phyloP scores from a whole-genome alignment of 1,140 invertebrate genomes.

The Eueides isabella region DNA sequence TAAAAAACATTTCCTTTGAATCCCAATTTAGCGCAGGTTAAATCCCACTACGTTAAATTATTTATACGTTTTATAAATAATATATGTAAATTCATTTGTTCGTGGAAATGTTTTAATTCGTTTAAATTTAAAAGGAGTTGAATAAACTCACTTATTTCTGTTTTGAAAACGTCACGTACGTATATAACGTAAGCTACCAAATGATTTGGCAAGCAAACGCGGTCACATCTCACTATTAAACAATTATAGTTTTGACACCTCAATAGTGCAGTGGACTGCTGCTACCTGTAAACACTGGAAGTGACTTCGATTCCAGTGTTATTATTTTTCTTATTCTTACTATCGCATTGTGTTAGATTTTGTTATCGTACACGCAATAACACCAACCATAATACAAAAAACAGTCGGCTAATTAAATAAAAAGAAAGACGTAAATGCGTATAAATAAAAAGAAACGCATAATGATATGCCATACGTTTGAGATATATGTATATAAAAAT shows the following conservation, averaged over 20 bases:
- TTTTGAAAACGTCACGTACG: constrained; percentile 82
- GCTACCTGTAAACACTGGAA: neutral
- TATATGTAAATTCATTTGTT: neutral
- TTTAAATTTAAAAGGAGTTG: constrained; percentile 18
- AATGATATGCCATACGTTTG: no score
- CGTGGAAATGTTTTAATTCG: neutral
- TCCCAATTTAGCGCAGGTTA: no score
- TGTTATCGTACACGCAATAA: no score
- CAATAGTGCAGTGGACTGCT: neutral
- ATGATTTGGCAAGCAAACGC: neutral
- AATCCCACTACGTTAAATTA: no score
- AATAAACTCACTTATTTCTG: constrained; percentile 20
- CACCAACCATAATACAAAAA: no score
- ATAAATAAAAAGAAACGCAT: no score
- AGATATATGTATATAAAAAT: no score
- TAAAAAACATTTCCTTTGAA: no score
- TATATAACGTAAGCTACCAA: neutral
- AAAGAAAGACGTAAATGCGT: no score
- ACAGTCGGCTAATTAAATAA: no score
- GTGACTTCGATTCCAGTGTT: neutral
- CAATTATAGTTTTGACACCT: constrained; percentile 84
- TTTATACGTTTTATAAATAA: no score
- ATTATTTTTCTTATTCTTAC: neutral
- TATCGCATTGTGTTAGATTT: no score
- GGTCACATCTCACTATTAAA: neutral